phyloP scores from a whole-genome alignment of 2,888 invertebrate species.

The Trichogramma evanescens region DNA sequence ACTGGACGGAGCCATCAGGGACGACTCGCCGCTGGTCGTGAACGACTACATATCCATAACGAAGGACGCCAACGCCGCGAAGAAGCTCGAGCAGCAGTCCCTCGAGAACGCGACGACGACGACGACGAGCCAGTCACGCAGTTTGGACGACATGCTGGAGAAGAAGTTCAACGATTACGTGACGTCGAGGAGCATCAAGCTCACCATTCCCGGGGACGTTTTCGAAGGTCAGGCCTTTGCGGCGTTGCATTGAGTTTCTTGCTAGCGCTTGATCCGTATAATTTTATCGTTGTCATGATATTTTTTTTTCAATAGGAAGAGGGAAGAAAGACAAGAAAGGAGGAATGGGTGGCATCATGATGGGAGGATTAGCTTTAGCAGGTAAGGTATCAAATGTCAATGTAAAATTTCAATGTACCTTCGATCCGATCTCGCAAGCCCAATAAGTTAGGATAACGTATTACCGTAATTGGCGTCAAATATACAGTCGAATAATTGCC shows the following conservation, averaged over 20 bases:
- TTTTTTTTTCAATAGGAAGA: conserved; percentile 46
- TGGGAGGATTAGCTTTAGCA: conserved; percentile 57
- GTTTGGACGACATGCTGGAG: conserved; percentile 40
- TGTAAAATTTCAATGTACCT: no score
- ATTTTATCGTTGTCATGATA: conserved; percentile 4
- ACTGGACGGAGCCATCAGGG: conserved; percentile 38
- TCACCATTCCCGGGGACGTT: conserved; percentile 43
- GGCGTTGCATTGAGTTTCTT: background rate
- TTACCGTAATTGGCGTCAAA: no score
- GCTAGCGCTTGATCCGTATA: background rate
- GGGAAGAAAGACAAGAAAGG: conserved; percentile 48
- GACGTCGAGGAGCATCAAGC: conserved; percentile 39
- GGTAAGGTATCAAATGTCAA: conserved; percentile 33
- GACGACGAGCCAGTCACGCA: conserved; percentile 27
- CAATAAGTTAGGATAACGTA: no score
- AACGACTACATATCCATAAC: conserved; percentile 42
- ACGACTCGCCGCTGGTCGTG: conserved; percentile 39
- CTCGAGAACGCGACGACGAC: conserved; percentile 27
- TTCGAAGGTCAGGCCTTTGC: conserved; percentile 39
- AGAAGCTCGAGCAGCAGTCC: conserved; percentile 19
- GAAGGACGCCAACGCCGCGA: conserved; percentile 29
- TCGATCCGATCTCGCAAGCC: no score
- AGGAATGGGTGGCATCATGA: conserved; percentile 52
- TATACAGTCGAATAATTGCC: no score
- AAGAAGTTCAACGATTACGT: conserved; percentile 41